A percentile compares a stretch with the other conserved stretches of the same genome.
phyloP scores from a whole-genome alignment of 2,888 invertebrate genomes.

The Papilio elwesi region DNA sequence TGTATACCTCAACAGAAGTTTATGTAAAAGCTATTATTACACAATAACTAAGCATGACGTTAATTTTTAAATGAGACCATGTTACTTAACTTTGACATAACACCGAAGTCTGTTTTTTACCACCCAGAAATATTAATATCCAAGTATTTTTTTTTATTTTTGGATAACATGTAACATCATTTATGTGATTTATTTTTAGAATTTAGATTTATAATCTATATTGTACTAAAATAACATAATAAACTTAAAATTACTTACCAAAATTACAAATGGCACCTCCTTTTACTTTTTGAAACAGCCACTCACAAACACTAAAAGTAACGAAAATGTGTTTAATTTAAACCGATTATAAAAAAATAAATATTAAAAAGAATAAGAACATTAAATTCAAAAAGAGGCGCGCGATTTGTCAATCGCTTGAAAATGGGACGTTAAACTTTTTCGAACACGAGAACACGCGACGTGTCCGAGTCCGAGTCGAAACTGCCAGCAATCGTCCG shows the following conservation, averaged over 20 bases:
- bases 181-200: not conserved
- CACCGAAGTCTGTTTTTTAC: constrained; percentile 25
- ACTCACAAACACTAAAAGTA: constrained; percentile 48
- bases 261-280: constrained; percentile 69
- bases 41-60: constrained; percentile 40
- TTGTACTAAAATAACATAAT: constrained; percentile 45
- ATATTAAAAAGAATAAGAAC: constrained; percentile 44
- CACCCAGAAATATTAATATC: constrained; percentile 6
- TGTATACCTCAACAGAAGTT: constrained; percentile 25
- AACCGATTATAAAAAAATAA: constrained; percentile 41
- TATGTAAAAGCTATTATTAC: constrained; percentile 37
- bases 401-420: constrained; percentile 59
- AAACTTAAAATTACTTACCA: constrained; percentile 62
- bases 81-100: constrained; percentile 41
- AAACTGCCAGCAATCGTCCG: constrained; percentile 62
- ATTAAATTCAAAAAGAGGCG: constrained; percentile 53
- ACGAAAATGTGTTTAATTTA: constrained; percentile 41
- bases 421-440: constrained; percentile 52
- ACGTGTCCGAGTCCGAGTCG: constrained; percentile 54
- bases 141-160: not conserved
- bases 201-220: constrained; percentile 3
- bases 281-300: constrained; percentile 67
- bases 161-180: not conserved
- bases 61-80: constrained; percentile 40
- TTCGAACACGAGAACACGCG: constrained; percentile 53